Percentiles rank a stretch among this genome's conserved stretches.
phyloP scores from a whole-genome alignment of 2,888 invertebrate species.

The Hipparchia semele region DNA sequence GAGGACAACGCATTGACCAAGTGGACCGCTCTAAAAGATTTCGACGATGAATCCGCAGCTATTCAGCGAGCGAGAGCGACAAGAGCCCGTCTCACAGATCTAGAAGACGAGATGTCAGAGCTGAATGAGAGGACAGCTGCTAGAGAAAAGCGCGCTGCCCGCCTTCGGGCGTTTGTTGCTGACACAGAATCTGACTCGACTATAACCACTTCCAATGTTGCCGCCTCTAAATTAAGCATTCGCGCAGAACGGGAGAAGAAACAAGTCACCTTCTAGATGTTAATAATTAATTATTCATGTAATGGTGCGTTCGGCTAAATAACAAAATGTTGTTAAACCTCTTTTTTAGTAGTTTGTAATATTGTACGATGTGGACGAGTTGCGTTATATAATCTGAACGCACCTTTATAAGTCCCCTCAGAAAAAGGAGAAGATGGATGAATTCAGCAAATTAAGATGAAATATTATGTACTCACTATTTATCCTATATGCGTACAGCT shows the following conservation, averaged over 20 bases:
- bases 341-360: too few species aligned
- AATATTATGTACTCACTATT: neutral
- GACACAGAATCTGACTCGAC: constrained; percentile 78
- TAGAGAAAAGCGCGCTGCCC: constrained; percentile 88
- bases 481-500: neutral
- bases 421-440: constrained; percentile 1
- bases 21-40: constrained; percentile 84
- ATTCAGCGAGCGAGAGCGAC: constrained; percentile 85
- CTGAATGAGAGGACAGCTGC: constrained; percentile 86
- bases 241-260: constrained; percentile 76
- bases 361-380: neutral
- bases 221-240: constrained; percentile 67
- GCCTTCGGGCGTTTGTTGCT: constrained; percentile 86
- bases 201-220: constrained; percentile 56
- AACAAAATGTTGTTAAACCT: neutral
- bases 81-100: constrained; percentile 86
- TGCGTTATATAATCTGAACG: neutral
- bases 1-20: constrained; percentile 80
- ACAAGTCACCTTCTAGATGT: constrained; percentile 74
- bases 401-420: neutral
- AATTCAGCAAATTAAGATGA: neutral
- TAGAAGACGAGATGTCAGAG: constrained; percentile 90
- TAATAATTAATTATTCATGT: constrained; percentile 1
- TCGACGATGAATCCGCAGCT: constrained; percentile 82
- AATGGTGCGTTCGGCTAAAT: neutral